phyloP scores from a whole-genome alignment of 2,113 vertebrate species.

The Atlantisia rogersi region DNA sequence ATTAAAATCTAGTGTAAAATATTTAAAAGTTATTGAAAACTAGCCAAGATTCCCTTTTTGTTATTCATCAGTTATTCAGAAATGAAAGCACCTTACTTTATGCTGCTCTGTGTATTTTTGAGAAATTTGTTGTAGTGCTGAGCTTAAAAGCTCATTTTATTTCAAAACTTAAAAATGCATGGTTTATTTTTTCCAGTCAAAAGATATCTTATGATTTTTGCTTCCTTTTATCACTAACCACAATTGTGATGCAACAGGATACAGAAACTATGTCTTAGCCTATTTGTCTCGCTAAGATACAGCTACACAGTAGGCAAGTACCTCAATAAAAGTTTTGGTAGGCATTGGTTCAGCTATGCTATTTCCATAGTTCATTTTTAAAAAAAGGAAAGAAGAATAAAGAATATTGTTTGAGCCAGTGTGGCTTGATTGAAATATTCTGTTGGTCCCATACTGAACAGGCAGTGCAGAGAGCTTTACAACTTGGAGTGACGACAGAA shows the following conservation, averaged over 20 bases:
- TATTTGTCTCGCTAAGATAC: not conserved
- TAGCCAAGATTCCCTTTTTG: not conserved
- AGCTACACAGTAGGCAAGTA: slow-evolving; percentile 37
- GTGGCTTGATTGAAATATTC: not conserved
- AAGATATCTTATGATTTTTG: not conserved
- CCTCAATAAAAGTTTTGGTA: slow-evolving; percentile 24
- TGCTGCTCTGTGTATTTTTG: not conserved
- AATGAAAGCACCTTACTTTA: not conserved
- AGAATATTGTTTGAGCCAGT: slow-evolving; percentile 27
- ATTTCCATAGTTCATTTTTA: not conserved
- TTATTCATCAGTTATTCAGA: not conserved
- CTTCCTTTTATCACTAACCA: not conserved
- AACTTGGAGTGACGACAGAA: not conserved
- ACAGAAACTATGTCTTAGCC: not conserved
- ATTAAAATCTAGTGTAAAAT: not conserved
- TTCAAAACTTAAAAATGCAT: not conserved
- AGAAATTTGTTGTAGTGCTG: not conserved
- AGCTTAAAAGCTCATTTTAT: not conserved
- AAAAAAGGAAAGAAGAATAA: not conserved
- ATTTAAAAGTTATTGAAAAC: not conserved
- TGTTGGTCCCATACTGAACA: slow-evolving; percentile 40
- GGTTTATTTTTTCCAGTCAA: slow-evolving; percentile 25
- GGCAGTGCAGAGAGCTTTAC: slow-evolving; percentile 30
- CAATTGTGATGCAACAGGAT: not conserved
- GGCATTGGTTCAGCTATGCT: not conserved